phyloP scores from a whole-genome alignment of 2,113 vertebrate genomes.

The Eurypyga helias region DNA sequence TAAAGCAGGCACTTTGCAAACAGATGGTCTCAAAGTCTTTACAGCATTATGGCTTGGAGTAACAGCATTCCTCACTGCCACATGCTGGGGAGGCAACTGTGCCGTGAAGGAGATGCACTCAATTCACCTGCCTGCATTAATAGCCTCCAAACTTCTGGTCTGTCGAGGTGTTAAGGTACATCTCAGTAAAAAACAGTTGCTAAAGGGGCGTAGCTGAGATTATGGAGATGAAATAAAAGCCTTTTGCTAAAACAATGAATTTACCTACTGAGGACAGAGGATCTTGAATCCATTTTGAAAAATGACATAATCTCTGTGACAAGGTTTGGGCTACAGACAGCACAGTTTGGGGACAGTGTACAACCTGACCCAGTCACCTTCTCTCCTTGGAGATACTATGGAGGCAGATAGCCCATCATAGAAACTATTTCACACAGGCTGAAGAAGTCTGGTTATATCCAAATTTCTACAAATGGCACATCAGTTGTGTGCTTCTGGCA shows the following conservation, averaged over 20 bases:
- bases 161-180: background rate
- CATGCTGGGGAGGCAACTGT: background rate
- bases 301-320: background rate
- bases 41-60: background rate
- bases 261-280: background rate
- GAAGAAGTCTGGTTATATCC: background rate
- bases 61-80: background rate
- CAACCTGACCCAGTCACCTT: background rate
- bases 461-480: background rate
- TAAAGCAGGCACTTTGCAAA: background rate
- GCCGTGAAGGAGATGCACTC: slow-evolving; percentile 10
- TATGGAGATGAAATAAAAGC: background rate
- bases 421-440: background rate
- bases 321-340: background rate
- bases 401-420: background rate
- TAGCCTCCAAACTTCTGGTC: background rate
- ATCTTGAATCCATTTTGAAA: background rate
- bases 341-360: rapidly evolving
- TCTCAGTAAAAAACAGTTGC: background rate
- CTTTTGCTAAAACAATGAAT: background rate
- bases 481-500: background rate
- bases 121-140: background rate
- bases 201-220: background rate
- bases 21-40: background rate
- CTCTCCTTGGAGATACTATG: background rate